Evolutionary conservation across 2,888 invertebrate species (phyloP).

Genomic region (Globia sparganii): DNA sequence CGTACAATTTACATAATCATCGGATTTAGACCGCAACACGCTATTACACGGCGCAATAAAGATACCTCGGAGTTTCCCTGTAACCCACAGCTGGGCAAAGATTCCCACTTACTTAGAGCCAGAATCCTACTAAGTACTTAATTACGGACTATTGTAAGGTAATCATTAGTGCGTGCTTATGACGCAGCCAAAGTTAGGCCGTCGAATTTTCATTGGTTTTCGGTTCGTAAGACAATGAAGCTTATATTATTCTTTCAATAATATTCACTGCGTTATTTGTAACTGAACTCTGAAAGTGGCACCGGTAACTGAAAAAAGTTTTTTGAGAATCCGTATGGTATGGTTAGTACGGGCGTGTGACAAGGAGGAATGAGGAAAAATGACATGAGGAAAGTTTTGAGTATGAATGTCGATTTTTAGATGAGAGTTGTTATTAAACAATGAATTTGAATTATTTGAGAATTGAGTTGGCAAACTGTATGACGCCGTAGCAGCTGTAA

Average conservation of each 20-base stretch:
- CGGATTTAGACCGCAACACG: slow-evolving; percentile 46
- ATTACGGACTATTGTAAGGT: slow-evolving; percentile 17
- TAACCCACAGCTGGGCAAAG: slow-evolving; percentile 57
- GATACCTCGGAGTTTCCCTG: slow-evolving; percentile 45
- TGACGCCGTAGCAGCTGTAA: background rate
- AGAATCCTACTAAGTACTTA: slow-evolving; percentile 21
- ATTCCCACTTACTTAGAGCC: slow-evolving; percentile 33
- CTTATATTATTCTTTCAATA: background rate
- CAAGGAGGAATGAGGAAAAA: too few species aligned
- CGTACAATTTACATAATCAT: slow-evolving; percentile 51
- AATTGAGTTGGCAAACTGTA: background rate
- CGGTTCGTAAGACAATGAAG: background rate
- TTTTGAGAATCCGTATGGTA: too few species aligned
- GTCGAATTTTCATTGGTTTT: background rate
- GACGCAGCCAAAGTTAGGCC: background rate
- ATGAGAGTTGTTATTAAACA: too few species aligned
- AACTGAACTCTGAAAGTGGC: too few species aligned
- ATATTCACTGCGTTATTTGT: too few species aligned
- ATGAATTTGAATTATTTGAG: too few species aligned
- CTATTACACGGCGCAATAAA: slow-evolving; percentile 38
- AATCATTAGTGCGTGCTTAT: background rate
- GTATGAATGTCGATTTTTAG: too few species aligned
- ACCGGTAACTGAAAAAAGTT: too few species aligned
- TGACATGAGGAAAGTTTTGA: too few species aligned
- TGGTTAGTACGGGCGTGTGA: too few species aligned